These are phyloP conservation scores for Chiloscyllium plagiosum DNA, from an alignment of 2,113 vertebrate species.

Conservation along the genomic window DNA sequence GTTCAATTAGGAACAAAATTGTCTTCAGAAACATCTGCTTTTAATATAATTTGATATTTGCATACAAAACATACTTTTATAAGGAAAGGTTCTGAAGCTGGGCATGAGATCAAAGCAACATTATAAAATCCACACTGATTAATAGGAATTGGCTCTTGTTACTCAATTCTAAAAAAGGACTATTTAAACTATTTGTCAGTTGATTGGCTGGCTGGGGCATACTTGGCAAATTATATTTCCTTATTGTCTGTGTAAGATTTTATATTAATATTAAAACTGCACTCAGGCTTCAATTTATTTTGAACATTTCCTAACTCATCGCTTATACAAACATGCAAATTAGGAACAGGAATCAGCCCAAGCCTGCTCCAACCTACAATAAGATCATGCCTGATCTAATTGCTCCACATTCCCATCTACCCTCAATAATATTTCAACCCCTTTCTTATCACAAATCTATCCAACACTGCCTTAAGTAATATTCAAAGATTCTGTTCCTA, in stretches of 20 bases:
- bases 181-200: background rate
- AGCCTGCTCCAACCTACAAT: too few relatives aligned
- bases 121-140: background rate
- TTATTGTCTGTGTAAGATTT: background rate
- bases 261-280: background rate
- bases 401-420: too few relatives aligned
- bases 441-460: too few relatives aligned
- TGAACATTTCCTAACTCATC: background rate
- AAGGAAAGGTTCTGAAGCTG: background rate
- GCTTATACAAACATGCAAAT: background rate
- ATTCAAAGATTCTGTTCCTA: too few relatives aligned
- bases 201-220: background rate
- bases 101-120: background rate
- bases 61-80: background rate
- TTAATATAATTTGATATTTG: too few relatives aligned
- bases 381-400: too few relatives aligned
- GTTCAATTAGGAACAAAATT: background rate
- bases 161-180: background rate
- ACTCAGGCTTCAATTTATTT: background rate
- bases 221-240: background rate
- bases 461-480: too few relatives aligned
- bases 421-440: too few relatives aligned
- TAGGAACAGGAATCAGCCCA: too few relatives aligned
- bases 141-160: background rate
- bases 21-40: background rate